A percentile compares a stretch with the other conserved stretches of the same genome.
Evolutionary conservation across 2,888 invertebrate species (phyloP).

Genomic region (Epsilonema sp.): DNA sequence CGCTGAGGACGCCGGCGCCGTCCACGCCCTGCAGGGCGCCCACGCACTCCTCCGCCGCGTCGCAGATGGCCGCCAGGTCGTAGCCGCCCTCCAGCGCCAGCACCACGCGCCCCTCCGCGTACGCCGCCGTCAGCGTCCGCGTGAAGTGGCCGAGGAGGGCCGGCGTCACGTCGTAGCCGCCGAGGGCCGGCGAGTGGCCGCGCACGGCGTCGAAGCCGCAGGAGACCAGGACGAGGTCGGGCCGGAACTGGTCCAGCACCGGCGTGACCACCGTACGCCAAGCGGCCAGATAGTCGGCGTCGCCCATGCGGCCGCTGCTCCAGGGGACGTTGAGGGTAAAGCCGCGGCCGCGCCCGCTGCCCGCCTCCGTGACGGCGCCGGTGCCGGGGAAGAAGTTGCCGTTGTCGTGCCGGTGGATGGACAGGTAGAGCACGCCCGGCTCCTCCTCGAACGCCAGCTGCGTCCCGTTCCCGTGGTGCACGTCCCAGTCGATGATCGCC

Average conservation of each 20-base stretch:
- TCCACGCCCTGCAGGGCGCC: slow-evolving; percentile 68
- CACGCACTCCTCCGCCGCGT: slow-evolving; percentile 87
- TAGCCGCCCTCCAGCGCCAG: slow-evolving; percentile 43
- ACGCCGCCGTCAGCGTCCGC: slow-evolving; percentile 57
- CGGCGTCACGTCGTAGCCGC: slow-evolving; percentile 81
- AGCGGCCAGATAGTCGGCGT: slow-evolving; percentile 83
- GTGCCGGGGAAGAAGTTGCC: slow-evolving; percentile 99
- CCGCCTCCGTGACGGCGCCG: slow-evolving; percentile 65
- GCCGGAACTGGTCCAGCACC: slow-evolving; percentile 48
- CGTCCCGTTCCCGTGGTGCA: slow-evolving; percentile 36
- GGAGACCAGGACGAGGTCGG: slow-evolving; percentile 54
- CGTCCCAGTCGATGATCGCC: slow-evolving; percentile 81
- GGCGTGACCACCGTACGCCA: slow-evolving; percentile 73
- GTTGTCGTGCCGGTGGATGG: slow-evolving; percentile 95
- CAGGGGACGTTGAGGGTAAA: slow-evolving; percentile 91
- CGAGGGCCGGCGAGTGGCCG: slow-evolving; percentile 81
- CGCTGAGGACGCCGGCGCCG: not conserved
- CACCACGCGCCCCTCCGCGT: slow-evolving; percentile 66
- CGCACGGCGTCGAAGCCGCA: slow-evolving; percentile 92
- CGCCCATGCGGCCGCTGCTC: slow-evolving; percentile 78
- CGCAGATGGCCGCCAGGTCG: slow-evolving; percentile 84
- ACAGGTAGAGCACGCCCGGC: slow-evolving; percentile 77
- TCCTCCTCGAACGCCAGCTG: slow-evolving; percentile 95
- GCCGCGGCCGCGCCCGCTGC: slow-evolving; percentile 38
- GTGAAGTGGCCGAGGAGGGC: slow-evolving; percentile 70